These are phyloP conservation scores for Diabrotica balteata DNA, from an alignment of 2,888 invertebrate genomes.

Conservation along the genomic window DNA sequence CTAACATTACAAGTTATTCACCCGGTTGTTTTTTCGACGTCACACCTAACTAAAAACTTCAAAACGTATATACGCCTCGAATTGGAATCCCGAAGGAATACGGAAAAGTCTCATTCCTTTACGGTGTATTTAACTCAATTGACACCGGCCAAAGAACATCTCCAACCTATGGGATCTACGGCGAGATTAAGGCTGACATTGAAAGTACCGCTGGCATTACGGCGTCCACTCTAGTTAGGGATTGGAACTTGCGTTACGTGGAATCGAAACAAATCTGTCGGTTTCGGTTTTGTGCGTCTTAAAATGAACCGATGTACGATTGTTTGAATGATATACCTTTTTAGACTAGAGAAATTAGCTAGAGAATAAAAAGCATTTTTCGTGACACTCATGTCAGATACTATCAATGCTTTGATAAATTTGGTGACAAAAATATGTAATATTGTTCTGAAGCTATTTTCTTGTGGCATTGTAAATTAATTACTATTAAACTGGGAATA, in stretches of 20 bases:
- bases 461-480: too few species aligned
- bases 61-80: conserved; percentile 4
- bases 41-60: background rate
- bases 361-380: too few species aligned
- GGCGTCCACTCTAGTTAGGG: conserved; percentile 20
- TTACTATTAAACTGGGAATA: too few species aligned
- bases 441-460: too few species aligned
- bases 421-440: too few species aligned
- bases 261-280: conserved; percentile 22
- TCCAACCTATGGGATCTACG: conserved; percentile 14
- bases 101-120: conserved; percentile 16
- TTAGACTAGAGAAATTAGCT: too few species aligned
- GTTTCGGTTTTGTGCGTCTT: too few species aligned
- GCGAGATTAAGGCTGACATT: conserved; percentile 22
- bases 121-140: conserved; percentile 26
- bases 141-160: conserved; percentile 27
- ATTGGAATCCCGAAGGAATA: conserved; percentile 9
- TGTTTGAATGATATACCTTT: too few species aligned
- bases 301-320: too few species aligned
- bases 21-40: background rate
- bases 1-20: background rate
- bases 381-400: too few species aligned
- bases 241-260: conserved; percentile 16
- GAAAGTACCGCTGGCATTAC: conserved; percentile 23
- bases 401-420: too few species aligned